Evolutionary conservation across 2,113 vertebrate species (phyloP), one percentile per base, ranked within the genome.

Genomic region (Prunella fulvescens): DNA sequence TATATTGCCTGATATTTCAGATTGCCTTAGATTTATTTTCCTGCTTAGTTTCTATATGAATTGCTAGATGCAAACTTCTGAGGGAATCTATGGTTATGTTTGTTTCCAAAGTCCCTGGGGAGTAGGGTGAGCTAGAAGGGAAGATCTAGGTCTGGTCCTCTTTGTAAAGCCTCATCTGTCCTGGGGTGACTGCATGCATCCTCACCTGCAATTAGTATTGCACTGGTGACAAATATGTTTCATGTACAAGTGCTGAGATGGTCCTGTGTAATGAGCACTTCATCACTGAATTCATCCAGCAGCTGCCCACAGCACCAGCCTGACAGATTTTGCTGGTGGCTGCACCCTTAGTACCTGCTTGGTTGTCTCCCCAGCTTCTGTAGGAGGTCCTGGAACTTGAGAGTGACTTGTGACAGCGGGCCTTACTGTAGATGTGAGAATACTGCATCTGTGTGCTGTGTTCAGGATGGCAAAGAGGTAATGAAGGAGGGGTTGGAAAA

Each of bases 331-430:
- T 40, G 5, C 24, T 86, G 18, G 6, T 39, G 62, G 15, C 64
- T 1, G 10, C 35, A 40, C n/a, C 2, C 6, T 69, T 72, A 1
- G 3, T n/a, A 44, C 31, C 19, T 5, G 2, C 26, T 64, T 1
- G 4, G 19, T 25, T 24, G 20, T 44, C 53, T 83, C 17, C n/a
- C 19, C 8, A 44, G 24, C 7, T 62, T 78, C 39, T 77, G 19
- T 61, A 72, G 50, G 42, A 69, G 42, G 14, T 57, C 31, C 29
- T 40, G 61, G 37, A 53, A 45, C 37, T 20, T 37, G 29, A 31
- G n/a, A 42, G 8, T 47, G 61, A 35, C 25, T 56, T 64, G 35
- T 77, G 64, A 39, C 23, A 15, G 14, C 3, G 2, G 15, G 5
- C 8, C 16, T 20, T 40, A 35, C 35, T 50, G 14, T 39, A 37